Evolutionary conservation across 2,888 invertebrate genomes (phyloP).

Genomic region (Apotomis betuletana): DNA sequence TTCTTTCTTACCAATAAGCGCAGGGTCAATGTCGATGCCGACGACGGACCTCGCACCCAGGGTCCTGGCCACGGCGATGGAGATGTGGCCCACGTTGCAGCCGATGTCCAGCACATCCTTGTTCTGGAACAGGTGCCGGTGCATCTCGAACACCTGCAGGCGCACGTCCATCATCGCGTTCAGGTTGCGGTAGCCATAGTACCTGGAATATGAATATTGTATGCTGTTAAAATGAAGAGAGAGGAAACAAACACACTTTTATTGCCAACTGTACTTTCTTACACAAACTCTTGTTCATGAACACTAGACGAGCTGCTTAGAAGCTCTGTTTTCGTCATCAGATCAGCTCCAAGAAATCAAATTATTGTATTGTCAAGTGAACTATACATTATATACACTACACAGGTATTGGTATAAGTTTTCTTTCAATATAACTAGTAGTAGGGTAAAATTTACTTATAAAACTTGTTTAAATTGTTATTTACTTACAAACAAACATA

Average conservation of each 20-base stretch:
- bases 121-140: slow-evolving; percentile 91
- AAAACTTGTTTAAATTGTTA: too few species aligned
- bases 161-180: slow-evolving; percentile 92
- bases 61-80: slow-evolving; percentile 94
- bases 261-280: too few species aligned
- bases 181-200: slow-evolving; percentile 96
- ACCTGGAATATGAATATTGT: slow-evolving; percentile 79
- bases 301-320: too few species aligned
- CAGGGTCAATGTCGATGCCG: slow-evolving; percentile 97
- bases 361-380: too few species aligned
- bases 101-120: slow-evolving; percentile 98
- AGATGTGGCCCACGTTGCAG: slow-evolving; percentile 98
- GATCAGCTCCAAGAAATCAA: too few species aligned
- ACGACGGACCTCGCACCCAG: slow-evolving; percentile 92
- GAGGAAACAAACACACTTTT: not conserved
- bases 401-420: too few species aligned
- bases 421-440: too few species aligned
- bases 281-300: too few species aligned
- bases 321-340: too few species aligned
- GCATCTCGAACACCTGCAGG: slow-evolving; percentile 90
- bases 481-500: too few species aligned
- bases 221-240: not conserved
- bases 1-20: slow-evolving; percentile 85
- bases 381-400: too few species aligned
- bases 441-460: too few species aligned